Evolutionary conservation across 2,797 vertebrate genomes (phyloP).

Genomic region (Enteromius treurensis): DNA sequence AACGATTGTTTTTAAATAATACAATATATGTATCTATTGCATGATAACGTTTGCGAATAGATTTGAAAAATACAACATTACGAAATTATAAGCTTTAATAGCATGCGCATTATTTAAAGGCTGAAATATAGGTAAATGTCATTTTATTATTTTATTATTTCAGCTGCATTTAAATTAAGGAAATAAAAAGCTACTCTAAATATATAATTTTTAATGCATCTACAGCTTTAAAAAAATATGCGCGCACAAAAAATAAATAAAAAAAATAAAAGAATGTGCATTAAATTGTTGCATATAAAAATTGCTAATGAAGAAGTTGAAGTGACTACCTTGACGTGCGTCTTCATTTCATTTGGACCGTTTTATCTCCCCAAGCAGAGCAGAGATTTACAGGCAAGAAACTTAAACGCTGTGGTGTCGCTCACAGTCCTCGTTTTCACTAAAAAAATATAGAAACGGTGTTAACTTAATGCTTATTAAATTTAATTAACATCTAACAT

Average conservation of each 20-base stretch:
- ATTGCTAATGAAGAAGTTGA: conserved; percentile 47
- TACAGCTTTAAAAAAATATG: not conserved
- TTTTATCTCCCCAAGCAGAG: conserved; percentile 66
- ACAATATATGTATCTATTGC: not conserved
- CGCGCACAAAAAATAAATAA: not conserved
- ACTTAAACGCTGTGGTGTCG: conserved; percentile 62
- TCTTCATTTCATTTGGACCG: conserved; percentile 67
- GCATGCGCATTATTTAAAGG: not conserved
- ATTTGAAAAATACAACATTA: not conserved
- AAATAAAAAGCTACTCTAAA: not conserved
- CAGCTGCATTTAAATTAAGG: not conserved
- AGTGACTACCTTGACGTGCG: conserved; percentile 68
- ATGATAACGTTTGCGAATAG: not conserved
- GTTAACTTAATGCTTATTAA: conserved; percentile 62
- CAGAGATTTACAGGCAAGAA: conserved; percentile 70
- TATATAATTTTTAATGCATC: not conserved
- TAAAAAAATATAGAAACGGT: conserved; percentile 64
- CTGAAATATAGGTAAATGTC: not conserved
- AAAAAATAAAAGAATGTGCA: not conserved
- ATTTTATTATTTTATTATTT: not conserved
- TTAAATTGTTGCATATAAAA: not conserved
- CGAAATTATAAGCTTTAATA: not conserved
- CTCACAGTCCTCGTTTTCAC: conserved; percentile 60
- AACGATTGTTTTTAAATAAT: not conserved
- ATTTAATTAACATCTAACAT: conserved; percentile 66